Evolutionary conservation across 92 coral and sea anemone species (phyloP).

Genomic region (Zoanthus sansibaricus): DNA sequence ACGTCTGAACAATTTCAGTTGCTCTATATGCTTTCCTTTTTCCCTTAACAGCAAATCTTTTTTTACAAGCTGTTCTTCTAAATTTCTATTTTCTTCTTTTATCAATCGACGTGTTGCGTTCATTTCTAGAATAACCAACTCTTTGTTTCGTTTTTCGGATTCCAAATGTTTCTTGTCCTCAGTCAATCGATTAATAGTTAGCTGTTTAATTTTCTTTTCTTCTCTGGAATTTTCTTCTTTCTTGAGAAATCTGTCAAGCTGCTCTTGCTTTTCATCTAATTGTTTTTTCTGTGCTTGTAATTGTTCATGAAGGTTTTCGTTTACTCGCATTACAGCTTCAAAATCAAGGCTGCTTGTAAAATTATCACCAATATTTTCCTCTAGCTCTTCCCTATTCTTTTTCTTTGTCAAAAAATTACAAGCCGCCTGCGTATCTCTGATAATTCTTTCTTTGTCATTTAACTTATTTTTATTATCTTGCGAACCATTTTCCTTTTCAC

Average conservation of each 20-base stretch:
- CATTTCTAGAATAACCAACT: conserved; percentile 64
- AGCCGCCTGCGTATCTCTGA: conserved; percentile 66
- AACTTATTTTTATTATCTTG: conserved; percentile 46
- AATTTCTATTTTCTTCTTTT: conserved; percentile 55
- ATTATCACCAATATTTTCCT: conserved; percentile 8
- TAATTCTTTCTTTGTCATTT: conserved; percentile 61
- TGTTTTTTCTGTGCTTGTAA: conserved; percentile 52
- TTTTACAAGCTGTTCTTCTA: conserved; percentile 59
- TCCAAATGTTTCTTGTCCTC: conserved; percentile 78
- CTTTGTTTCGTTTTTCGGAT: conserved; percentile 63
- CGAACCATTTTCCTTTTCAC: conserved; percentile 54
- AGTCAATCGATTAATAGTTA: conserved; percentile 71
- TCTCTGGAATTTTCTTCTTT: conserved; percentile 50
- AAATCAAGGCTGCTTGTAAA: conserved; percentile 50
- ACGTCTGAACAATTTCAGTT: conserved; percentile 49
- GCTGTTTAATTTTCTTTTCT: conserved; percentile 61
- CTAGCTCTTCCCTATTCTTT: conserved; percentile 13
- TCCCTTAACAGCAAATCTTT: conserved; percentile 58
- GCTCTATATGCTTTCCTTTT: conserved; percentile 66
- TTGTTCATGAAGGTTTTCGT: conserved; percentile 65
- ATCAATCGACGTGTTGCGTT: conserved; percentile 59
- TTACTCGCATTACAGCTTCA: conserved; percentile 71
- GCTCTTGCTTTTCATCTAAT: background rate
- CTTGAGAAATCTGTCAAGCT: no score
- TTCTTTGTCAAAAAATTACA: conserved; percentile 30